phyloP scores from a whole-genome alignment of 2,888 invertebrate genomes.

The Aphrophora alni region DNA sequence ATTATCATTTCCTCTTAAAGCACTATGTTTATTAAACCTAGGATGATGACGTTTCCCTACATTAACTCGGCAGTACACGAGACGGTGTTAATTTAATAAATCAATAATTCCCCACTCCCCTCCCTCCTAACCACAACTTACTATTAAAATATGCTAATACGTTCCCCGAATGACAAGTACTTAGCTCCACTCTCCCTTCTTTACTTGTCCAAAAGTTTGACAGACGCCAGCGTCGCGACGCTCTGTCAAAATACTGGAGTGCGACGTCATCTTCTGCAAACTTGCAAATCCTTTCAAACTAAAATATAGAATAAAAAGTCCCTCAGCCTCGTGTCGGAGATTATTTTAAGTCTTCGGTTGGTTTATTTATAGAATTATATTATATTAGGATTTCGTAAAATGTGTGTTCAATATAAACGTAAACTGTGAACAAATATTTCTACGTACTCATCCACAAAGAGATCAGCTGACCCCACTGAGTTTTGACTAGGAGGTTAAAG shows the following conservation, averaged over 20 bases:
- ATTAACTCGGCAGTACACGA: not conserved
- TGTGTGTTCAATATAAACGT: too few relatives aligned
- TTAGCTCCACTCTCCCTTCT: not conserved
- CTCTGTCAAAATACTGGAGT: conserved; percentile 27
- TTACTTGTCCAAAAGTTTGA: conserved; percentile 29
- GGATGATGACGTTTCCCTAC: too few relatives aligned
- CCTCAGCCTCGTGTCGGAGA: not conserved
- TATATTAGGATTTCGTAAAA: too few relatives aligned
- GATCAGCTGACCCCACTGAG: too few relatives aligned
- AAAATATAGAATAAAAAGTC: not conserved
- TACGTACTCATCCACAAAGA: too few relatives aligned
- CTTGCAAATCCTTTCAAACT: not conserved
- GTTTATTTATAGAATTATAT: too few relatives aligned
- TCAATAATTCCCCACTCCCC: conserved; percentile 27
- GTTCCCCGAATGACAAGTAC: conserved; percentile 36
- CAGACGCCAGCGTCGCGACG: conserved; percentile 27
- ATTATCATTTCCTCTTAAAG: too few relatives aligned
- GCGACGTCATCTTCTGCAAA: conserved; percentile 22
- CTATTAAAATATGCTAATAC: conserved; percentile 51
- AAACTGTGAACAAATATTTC: too few relatives aligned
- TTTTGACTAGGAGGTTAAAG: too few relatives aligned
- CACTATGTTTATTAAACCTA: too few relatives aligned
- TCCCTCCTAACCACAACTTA: conserved; percentile 44
- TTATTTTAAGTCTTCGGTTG: not conserved
- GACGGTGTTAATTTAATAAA: conserved; percentile 34